These are phyloP conservation scores for Falco concolor DNA, from an alignment of 2,797 vertebrate species.

Conservation along the genomic window DNA sequence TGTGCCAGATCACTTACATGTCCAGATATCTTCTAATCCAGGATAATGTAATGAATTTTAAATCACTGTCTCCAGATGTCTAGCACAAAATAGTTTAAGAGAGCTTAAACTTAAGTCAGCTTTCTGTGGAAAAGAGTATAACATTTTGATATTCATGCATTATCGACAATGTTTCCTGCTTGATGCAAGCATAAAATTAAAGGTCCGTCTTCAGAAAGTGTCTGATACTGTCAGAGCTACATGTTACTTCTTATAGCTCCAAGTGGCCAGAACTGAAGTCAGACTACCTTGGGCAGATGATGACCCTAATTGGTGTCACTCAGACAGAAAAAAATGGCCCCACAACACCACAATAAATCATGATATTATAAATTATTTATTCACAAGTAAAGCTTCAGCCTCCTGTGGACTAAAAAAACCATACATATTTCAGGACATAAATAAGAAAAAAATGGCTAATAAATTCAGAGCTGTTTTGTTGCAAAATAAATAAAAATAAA, in stretches of 20 bases:
- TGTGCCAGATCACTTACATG: not conserved
- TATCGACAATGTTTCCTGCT: not conserved
- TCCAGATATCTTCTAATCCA: not conserved
- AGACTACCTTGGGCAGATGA: not conserved
- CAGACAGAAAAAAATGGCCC: not conserved
- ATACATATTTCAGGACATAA: not conserved
- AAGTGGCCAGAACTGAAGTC: not conserved
- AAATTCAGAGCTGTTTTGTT: not conserved
- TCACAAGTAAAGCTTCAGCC: not conserved
- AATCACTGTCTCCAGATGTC: not conserved
- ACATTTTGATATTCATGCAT: not conserved
- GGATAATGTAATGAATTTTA: not conserved
- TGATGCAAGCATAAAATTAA: not conserved
- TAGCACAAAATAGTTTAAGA: not conserved
- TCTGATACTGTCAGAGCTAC: not conserved
- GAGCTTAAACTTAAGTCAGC: not conserved
- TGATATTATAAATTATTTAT: not conserved
- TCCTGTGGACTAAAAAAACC: not conserved
- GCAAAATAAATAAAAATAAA: not conserved
- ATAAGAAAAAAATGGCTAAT: not conserved
- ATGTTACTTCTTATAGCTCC: not conserved
- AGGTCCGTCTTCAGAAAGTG: not conserved
- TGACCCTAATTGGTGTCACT: not conserved
- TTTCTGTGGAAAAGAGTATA: not conserved
- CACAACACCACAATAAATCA: not conserved